These are phyloP conservation scores for Clusia tigrina DNA, from an alignment of 2,888 invertebrate genomes.

Conservation along the genomic window DNA sequence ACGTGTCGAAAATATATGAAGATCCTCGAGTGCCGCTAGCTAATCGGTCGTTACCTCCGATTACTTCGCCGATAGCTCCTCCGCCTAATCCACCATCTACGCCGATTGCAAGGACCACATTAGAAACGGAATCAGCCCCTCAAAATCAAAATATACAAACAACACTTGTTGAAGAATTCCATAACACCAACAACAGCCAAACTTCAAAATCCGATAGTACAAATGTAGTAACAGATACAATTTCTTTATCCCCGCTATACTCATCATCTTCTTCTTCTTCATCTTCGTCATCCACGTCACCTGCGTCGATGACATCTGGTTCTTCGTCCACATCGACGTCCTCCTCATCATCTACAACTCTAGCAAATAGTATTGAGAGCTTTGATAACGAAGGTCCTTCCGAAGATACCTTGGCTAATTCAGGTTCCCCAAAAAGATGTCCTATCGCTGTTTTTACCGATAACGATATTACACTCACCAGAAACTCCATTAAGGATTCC, in stretches of 20 bases:
- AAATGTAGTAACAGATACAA: constrained; percentile 17
- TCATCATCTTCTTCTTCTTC: constrained; percentile 26
- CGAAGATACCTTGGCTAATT: constrained; percentile 16
- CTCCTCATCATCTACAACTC: constrained; percentile 35
- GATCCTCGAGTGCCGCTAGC: constrained; percentile 54
- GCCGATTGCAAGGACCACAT: constrained; percentile 45
- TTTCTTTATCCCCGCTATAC: neutral
- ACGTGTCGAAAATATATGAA: constrained; percentile 60
- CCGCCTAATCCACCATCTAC: constrained; percentile 58
- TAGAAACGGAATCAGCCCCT: neutral
- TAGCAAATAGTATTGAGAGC: constrained; percentile 32
- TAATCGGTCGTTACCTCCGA: constrained; percentile 47
- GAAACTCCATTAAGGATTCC: constrained; percentile 37
- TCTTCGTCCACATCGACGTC: constrained; percentile 43
- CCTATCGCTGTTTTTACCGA: constrained; percentile 56
- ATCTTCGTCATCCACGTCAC: constrained; percentile 33
- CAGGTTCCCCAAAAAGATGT: constrained; percentile 36
- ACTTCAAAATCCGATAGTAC: constrained; percentile 23
- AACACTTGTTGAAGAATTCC: neutral
- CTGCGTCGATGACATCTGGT: constrained; percentile 37
- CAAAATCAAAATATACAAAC: neutral
- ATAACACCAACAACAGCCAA: constrained; percentile 13
- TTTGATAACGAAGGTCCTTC: constrained; percentile 18
- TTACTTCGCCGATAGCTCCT: constrained; percentile 57
- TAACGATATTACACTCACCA: constrained; percentile 58